These are phyloP conservation scores for Pandemis cinnamomeana DNA, from an alignment of 2,888 invertebrate genomes.

Conservation along the genomic window DNA sequence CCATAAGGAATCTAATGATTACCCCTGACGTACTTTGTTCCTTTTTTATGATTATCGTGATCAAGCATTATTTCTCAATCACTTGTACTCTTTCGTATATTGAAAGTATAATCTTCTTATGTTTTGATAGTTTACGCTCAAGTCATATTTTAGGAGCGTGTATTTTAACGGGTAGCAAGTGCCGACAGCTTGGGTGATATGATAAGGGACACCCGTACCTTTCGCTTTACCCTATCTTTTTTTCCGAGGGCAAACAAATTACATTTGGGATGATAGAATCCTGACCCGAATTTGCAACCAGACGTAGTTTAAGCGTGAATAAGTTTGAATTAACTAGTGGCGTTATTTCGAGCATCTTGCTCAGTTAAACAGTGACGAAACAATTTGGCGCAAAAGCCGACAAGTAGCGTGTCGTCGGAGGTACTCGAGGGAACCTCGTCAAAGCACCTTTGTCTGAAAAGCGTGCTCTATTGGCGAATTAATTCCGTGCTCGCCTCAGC, in stretches of 20 bases:
- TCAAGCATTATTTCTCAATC: constrained; percentile 52
- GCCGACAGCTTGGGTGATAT: constrained; percentile 17
- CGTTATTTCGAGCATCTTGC: constrained; percentile 43
- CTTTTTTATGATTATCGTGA: constrained; percentile 58
- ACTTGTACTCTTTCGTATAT: constrained; percentile 29
- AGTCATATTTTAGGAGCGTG: constrained; percentile 5
- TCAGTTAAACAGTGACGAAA: constrained; percentile 48
- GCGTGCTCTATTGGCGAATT: constrained; percentile 69
- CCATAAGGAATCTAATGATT: constrained; percentile 64
- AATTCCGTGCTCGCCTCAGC: constrained; percentile 60
- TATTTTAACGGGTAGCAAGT: background rate
- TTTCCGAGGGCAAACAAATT: constrained; percentile 4
- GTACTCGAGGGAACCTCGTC: constrained; percentile 57
- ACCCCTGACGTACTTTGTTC: constrained; percentile 60
- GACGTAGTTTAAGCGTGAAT: constrained; percentile 1
- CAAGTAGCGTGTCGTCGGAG: constrained; percentile 49
- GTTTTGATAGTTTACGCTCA: constrained; percentile 9
- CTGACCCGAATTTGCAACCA: constrained; percentile 1
- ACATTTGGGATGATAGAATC: constrained; percentile 13
- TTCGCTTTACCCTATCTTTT: constrained; percentile 11
- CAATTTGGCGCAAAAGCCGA: constrained; percentile 50
- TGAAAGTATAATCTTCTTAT: constrained; percentile 18
- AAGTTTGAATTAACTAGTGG: constrained; percentile 34
- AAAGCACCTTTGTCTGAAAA: constrained; percentile 67
- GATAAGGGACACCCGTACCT: constrained; percentile 16